Evolutionary conservation across 2,888 invertebrate species (phyloP), one percentile per base, ranked within the genome.

Genomic region (Syritta pipiens): DNA sequence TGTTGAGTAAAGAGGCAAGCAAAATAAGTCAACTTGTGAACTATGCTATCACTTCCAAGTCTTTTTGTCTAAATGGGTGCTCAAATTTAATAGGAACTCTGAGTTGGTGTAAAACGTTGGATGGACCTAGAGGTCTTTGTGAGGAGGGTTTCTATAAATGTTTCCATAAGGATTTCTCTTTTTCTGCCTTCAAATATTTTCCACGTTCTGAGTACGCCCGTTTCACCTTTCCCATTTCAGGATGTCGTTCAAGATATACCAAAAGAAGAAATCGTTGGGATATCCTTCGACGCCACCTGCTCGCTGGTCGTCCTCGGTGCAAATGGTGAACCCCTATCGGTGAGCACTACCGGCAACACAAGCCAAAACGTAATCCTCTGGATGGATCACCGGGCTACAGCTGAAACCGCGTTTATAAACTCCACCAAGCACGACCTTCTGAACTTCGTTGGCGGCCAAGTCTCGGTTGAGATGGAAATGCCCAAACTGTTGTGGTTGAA

Each of bases 271-370:
- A 91, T 97, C n/a, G 93, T 92, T 89, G 97, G 97, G 10, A 93
- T 98, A 83, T 97, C 97, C 3, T 98, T 98, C 90, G 97, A 97
- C 90, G 98, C 97, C 10, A 98, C 98, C 7, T 98, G 98, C 87
- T 98, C 98, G 0, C 89, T 98, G 72, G 98, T 96, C 0, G 94
- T 92, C 4, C 85, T 98, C 32, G 96, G 94, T 84, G 89, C 90
- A 83, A 89, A 93, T 72, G 93, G 92, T 9, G 89, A 91, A 19
- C 94, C 96, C 0, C 86, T 95, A 35, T 92, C 94, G 35, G 92
- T 96, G 0, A 94, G 93, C 85, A 90, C 91, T 9, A 91, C 91
- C 77, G 94, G 92, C 4, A 89, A 91, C 40, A 89, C 92, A 84
- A 91, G 94, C 55, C 94, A 94, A 88, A 96, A 97, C 88, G 90